phyloP scores from a whole-genome alignment of 2,888 invertebrate species.

The Imbricaverruca yamaguchii region DNA sequence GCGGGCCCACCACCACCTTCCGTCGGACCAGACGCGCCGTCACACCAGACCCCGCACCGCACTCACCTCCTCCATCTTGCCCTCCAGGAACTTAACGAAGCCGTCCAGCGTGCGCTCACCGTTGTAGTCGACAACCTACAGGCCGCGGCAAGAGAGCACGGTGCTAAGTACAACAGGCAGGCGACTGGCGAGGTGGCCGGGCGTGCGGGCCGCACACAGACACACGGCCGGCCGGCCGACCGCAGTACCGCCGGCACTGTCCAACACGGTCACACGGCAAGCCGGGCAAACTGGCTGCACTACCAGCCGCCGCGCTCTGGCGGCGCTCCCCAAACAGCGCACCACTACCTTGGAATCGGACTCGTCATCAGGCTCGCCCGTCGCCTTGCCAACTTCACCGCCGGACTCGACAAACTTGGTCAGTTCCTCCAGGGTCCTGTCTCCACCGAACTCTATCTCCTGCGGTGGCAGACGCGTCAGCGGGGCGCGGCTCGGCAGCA shows the following conservation, averaged over 20 bases:
- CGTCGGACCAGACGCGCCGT: too few species aligned
- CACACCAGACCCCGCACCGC: too few species aligned
- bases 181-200: too few species aligned
- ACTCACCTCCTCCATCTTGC: conserved; percentile 25
- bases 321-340: too few species aligned
- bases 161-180: not conserved
- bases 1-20: too few species aligned
- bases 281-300: too few species aligned
- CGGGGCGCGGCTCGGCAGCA: too few species aligned
- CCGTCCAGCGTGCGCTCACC: conserved; percentile 92
- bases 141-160: too few species aligned
- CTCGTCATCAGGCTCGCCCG: not conserved
- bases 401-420: conserved; percentile 87
- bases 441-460: conserved; percentile 86
- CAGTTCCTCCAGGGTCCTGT: conserved; percentile 87
- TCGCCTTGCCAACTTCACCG: conserved; percentile 62
- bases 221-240: not conserved
- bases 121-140: conserved; percentile 75
- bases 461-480: conserved; percentile 33
- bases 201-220: not conserved
- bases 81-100: conserved; percentile 84
- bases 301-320: too few species aligned
- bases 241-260: too few species aligned
- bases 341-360: not conserved
- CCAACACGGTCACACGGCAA: too few species aligned